Evolutionary conservation across 2,113 vertebrate genomes (phyloP).

Genomic region (Heterocephalus glaber): DNA sequence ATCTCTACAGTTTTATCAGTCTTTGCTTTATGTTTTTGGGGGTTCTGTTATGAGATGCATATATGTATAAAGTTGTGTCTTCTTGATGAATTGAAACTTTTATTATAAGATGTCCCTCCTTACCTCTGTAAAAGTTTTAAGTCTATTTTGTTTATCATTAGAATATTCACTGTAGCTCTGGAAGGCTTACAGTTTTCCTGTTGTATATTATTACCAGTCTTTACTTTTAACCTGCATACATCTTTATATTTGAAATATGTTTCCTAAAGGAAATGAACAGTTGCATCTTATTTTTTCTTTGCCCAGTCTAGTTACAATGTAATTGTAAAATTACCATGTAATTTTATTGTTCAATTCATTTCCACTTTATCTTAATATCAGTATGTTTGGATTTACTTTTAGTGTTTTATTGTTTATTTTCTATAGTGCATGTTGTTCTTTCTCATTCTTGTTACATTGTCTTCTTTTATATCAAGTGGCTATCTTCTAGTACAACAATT

Average conservation of each 20-base stretch:
- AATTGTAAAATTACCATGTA: not conserved
- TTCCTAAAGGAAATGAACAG: not conserved
- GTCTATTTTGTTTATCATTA: not conserved
- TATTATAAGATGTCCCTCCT: not conserved
- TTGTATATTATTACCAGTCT: not conserved
- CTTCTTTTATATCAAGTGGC: not conserved
- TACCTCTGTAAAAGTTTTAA: not conserved
- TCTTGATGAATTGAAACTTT: not conserved
- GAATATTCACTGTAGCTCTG: not conserved
- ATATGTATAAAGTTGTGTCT: not conserved
- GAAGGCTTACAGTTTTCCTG: not conserved
- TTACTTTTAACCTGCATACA: not conserved
- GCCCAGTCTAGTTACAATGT: not conserved
- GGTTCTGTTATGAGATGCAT: not conserved
- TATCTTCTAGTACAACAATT: not conserved
- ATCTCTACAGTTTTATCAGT: not conserved
- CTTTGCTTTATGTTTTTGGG: not conserved
- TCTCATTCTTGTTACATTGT: not conserved
- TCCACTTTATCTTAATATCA: not conserved
- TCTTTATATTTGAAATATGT: not conserved
- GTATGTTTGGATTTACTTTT: not conserved
- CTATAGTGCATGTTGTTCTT: not conserved
- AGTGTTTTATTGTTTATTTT: not conserved
- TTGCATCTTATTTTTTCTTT: not conserved
- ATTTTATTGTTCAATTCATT: not conserved